Evolutionary conservation across 2,888 invertebrate genomes (phyloP).

Genomic region (Plebejus melissa): DNA sequence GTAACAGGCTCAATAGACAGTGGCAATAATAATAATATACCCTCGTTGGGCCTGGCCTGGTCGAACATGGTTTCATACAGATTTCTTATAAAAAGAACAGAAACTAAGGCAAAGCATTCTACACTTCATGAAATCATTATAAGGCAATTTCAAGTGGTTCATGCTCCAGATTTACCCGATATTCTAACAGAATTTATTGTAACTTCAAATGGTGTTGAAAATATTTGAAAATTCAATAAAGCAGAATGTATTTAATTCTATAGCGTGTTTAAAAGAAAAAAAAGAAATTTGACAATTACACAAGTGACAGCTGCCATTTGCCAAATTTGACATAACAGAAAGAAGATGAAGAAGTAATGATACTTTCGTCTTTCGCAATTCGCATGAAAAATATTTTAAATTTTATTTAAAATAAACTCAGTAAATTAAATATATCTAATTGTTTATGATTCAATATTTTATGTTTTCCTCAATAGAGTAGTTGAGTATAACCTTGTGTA

Average conservation of each 20-base stretch:
- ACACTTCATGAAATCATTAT: slow-evolving; percentile 40
- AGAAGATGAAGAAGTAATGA: background rate
- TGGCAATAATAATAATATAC: slow-evolving; percentile 50
- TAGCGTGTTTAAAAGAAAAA: background rate
- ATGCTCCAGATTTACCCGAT: slow-evolving; percentile 60
- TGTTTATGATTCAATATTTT: background rate
- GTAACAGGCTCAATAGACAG: slow-evolving; percentile 58
- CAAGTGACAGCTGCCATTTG: background rate
- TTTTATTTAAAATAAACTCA: background rate
- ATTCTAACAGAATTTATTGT: slow-evolving; percentile 48
- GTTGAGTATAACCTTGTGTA: background rate
- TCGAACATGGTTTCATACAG: slow-evolving; percentile 68
- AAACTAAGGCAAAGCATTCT: slow-evolving; percentile 31
- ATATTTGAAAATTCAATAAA: slow-evolving; percentile 29
- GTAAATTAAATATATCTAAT: background rate
- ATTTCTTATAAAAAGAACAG: slow-evolving; percentile 48
- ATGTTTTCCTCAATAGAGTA: background rate
- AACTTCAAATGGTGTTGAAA: slow-evolving; percentile 48
- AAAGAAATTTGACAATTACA: no score
- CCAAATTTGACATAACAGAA: background rate
- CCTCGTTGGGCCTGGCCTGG: slow-evolving; percentile 69
- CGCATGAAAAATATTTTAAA: background rate
- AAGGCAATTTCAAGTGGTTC: slow-evolving; percentile 53
- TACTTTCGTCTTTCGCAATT: no score
- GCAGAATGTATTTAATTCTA: no score